Base-by-base conservation (phyloP, 2,797 vertebrate genomes). In the Tenualosa thibaudeaui region DNA sequence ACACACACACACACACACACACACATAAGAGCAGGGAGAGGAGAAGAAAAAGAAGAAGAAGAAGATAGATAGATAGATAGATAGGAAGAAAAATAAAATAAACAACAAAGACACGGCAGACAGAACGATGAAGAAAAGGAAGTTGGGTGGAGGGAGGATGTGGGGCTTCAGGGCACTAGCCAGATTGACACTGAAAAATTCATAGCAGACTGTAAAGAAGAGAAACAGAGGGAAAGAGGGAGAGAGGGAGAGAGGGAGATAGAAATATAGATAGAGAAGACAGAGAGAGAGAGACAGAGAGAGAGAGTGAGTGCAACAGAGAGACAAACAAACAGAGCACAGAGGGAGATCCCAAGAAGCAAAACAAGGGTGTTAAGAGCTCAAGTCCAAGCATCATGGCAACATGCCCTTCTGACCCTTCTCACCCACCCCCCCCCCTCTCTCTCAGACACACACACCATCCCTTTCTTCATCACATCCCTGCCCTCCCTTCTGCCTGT, bases 161-260 rank as follows among this genome's bases (percentile, higher is more conserved):
- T 68, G 60, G 75, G 75, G 87, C 86, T 88, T 92, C 82, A 92
- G 93, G 93, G 93, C 91, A 90, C 84, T 85, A 91, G 91, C 89
- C 95, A 95, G 94, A 95, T 94, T 95, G 95, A 93, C 93, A 92
- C 93, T 96, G 93, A 95, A 96, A 95, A 93, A 95, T 95, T 93
- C 89, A 95, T 96, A 94, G 82, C 90, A 92, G 91, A 93, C 92
- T 89, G 91, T 90, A 75, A 37, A 91, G 81, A 75, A 65, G 13
- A 84, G 81, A 85, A 81, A 31, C 22, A 78, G 22, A 15, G 49
- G 75, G 78, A 78, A 8, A 46, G 31, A 22, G 81, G 17, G 31
- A 50, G 2, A 78, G 31, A 78, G 5, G 12, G 15, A 83, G 89
- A 91, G 17, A 56, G 62, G 31, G 24, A 68, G 60, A 65, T n/a